Percentiles rank a stretch among this genome's conserved stretches.
phyloP scores from a whole-genome alignment of 2,888 invertebrate species.

The Microplitis manilae region DNA sequence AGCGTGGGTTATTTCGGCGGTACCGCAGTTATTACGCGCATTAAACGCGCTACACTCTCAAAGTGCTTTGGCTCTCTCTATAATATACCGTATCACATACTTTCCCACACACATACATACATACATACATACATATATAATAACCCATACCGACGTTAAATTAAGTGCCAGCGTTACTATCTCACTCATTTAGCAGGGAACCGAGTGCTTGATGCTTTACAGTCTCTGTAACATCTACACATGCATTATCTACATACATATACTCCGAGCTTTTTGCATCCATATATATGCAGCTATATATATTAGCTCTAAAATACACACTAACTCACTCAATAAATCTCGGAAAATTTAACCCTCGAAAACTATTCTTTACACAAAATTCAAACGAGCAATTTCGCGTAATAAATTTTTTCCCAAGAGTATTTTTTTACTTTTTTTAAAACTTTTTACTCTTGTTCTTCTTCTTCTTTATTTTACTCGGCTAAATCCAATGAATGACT shows the following conservation, averaged over 20 bases:
- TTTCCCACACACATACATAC: neutral
- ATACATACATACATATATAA: neutral
- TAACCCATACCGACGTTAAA: conserved; percentile 29
- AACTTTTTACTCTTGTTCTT: conserved; percentile 4
- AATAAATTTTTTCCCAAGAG: neutral
- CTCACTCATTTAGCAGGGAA: conserved; percentile 14
- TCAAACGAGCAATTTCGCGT: conserved; percentile 3
- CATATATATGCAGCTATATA: conserved; percentile 6
- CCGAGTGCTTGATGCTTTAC: conserved; percentile 23
- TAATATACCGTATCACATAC: neutral
- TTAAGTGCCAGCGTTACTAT: conserved; percentile 37
- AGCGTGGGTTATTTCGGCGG: conserved; percentile 33
- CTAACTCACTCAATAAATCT: neutral
- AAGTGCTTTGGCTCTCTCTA: conserved; percentile 15
- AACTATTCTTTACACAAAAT: neutral
- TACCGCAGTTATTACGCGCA: conserved; percentile 36
- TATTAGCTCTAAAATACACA: neutral
- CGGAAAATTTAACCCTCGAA: neutral
- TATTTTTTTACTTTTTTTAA: neutral
- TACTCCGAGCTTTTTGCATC: conserved; percentile 3
- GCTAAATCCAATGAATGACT: conserved; percentile 26
- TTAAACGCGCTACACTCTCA: conserved; percentile 25
- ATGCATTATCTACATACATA: neutral
- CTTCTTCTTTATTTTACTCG: neutral
- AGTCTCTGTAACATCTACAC: conserved; percentile 14